Evolutionary conservation across 92 coral and sea anemone genomes (phyloP).

Genomic region (Phenganax stokvisi): DNA sequence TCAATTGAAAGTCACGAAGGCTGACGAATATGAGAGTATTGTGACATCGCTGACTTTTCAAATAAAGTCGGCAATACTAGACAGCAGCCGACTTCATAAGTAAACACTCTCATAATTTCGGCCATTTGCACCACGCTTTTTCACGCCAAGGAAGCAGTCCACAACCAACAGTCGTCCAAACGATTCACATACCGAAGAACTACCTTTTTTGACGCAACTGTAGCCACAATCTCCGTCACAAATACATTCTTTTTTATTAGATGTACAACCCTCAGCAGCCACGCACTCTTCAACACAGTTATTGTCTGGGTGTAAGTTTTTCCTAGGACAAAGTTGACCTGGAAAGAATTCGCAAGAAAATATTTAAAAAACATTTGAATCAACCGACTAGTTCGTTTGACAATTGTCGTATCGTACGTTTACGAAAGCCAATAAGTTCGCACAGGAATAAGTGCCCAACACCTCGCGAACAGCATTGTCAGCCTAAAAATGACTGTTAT

Average conservation of each 20-base stretch:
- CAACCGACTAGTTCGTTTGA: no score
- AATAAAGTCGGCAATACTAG: no score
- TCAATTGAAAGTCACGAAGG: no score
- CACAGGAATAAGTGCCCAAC: neutral
- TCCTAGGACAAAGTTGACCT: conserved; percentile 18
- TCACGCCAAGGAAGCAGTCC: no score
- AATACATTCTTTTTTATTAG: conserved; percentile 1
- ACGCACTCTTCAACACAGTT: conserved; percentile 8
- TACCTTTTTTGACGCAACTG: conserved; percentile 30
- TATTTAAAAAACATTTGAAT: no score
- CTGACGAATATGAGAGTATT: no score
- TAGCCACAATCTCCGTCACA: conserved; percentile 40
- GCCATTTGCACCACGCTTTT: no score
- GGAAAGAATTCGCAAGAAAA: neutral
- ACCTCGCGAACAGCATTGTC: neutral
- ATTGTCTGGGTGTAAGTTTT: neutral
- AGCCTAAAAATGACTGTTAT: neutral
- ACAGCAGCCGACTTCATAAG: no score
- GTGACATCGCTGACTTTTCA: no score
- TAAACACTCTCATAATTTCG: no score
- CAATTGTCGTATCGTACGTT: no score
- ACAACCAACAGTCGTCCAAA: neutral
- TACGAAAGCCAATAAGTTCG: no score
- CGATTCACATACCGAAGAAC: neutral
- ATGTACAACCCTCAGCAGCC: neutral